Conservation (phyloP, 2,797 vertebrate species). For the Knipowitschia caucasica region DNA sequence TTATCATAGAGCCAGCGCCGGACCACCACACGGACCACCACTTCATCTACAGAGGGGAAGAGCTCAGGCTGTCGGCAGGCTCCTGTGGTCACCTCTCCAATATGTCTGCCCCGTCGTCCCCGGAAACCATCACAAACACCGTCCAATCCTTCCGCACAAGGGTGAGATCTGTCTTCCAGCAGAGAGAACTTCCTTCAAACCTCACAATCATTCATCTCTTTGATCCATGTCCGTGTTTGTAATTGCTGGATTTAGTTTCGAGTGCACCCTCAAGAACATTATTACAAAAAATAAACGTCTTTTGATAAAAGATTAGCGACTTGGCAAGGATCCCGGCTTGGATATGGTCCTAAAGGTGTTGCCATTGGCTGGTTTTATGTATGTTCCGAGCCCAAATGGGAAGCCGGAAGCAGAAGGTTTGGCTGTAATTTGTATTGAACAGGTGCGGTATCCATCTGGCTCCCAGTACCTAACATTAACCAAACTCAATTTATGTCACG, state of each 20-base stretch:
- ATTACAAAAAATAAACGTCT: conserved; percentile 36
- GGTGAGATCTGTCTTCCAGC: conserved; percentile 73
- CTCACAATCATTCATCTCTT: not conserved
- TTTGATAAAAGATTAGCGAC: conserved; percentile 44
- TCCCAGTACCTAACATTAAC: conserved; percentile 35
- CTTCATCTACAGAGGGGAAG: conserved; percentile 81
- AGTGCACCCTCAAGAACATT: conserved; percentile 7
- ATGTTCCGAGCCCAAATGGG: conserved; percentile 39
- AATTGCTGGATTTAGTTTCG: conserved; percentile 10
- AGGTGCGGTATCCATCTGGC: conserved; percentile 66
- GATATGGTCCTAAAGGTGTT: conserved; percentile 43
- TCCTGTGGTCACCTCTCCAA: conserved; percentile 83
- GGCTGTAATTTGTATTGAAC: conserved; percentile 44
- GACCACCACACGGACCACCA: conserved; percentile 67
- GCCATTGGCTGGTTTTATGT: conserved; percentile 51
- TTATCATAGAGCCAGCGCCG: conserved; percentile 83
- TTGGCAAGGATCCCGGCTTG: conserved; percentile 36
- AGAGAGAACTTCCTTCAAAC: conserved; percentile 8
- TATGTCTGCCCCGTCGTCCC: conserved; percentile 52
- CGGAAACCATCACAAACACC: conserved; percentile 48
- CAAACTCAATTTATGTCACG: conserved; percentile 37
- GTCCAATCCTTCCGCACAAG: conserved; percentile 69
- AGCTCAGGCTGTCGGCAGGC: conserved; percentile 73
- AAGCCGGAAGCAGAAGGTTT: conserved; percentile 41
- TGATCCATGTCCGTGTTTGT: not conserved